phyloP scores from a whole-genome alignment of 2,113 vertebrate genomes.

The Antigone vipio region DNA sequence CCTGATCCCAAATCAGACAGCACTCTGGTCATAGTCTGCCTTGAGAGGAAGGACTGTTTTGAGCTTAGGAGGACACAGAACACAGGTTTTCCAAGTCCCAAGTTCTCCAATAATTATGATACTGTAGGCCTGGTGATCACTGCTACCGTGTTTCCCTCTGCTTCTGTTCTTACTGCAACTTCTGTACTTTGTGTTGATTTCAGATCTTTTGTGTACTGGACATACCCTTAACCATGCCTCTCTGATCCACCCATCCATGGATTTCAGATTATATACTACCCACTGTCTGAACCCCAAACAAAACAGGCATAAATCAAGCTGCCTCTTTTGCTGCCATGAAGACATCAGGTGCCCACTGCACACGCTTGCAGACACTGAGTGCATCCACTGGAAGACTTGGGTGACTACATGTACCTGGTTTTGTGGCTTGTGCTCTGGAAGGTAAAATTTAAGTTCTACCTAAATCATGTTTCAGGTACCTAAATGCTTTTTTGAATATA shows the following conservation, averaged over 20 bases:
- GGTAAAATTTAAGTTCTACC: neutral
- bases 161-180: neutral
- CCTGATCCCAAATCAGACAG: neutral
- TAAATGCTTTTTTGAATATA: neutral
- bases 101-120: neutral
- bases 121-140: neutral
- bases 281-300: neutral
- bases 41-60: neutral
- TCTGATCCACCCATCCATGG: neutral
- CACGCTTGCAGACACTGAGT: fast-evolving
- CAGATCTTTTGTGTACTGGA: neutral
- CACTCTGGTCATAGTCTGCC: neutral
- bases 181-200: neutral
- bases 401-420: neutral
- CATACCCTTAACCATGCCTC: neutral
- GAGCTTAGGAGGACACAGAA: neutral
- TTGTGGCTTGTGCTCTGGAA: neutral
- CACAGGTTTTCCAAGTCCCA: neutral
- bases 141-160: neutral
- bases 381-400: neutral
- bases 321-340: neutral
- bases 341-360: neutral
- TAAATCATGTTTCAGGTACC: neutral
- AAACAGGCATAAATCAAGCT: neutral
- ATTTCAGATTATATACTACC: neutral